These are phyloP conservation scores for Panzeria rudis DNA, from an alignment of 2,888 invertebrate species.

Conservation along the genomic window DNA sequence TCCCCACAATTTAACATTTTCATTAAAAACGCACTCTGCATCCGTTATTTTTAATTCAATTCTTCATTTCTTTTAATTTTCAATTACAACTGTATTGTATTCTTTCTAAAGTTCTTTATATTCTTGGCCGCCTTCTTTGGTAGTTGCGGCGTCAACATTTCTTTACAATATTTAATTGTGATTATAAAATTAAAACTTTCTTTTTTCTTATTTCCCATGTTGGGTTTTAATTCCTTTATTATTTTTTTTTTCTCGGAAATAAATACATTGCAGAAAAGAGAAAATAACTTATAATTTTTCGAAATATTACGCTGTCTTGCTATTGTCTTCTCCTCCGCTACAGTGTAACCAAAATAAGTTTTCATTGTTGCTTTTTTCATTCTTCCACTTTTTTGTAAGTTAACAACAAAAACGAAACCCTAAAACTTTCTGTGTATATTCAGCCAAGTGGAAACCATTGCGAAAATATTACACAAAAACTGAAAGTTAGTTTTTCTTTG, in stretches of 20 bases:
- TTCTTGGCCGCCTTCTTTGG: constrained; percentile 9
- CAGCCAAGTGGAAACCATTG: constrained; percentile 57
- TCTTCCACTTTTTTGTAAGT: constrained; percentile 8
- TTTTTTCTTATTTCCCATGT: not conserved
- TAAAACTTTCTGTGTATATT: constrained; percentile 48
- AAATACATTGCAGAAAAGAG: not conserved
- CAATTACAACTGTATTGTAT: constrained; percentile 11
- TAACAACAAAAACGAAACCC: constrained; percentile 10
- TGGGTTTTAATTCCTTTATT: constrained; percentile 7
- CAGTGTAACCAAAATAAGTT: constrained; percentile 45
- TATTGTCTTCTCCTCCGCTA: constrained; percentile 24
- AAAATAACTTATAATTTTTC: constrained; percentile 5
- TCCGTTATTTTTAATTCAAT: constrained; percentile 1
- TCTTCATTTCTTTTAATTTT: not conserved
- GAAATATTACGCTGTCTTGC: constrained; percentile 27
- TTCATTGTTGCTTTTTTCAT: constrained; percentile 20
- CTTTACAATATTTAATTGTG: constrained; percentile 47
- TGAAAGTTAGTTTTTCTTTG: constrained; percentile 52
- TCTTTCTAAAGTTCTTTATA: not conserved
- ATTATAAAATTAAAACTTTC: constrained; percentile 49
- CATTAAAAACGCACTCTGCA: not conserved
- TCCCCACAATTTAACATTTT: constrained; percentile 5
- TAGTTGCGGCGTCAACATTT: constrained; percentile 43
- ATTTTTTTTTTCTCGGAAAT: constrained; percentile 9
- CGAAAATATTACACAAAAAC: constrained; percentile 39